Base-by-base conservation (phyloP, 2,797 vertebrate species). In the Pseudomugil gertrudae region DNA sequence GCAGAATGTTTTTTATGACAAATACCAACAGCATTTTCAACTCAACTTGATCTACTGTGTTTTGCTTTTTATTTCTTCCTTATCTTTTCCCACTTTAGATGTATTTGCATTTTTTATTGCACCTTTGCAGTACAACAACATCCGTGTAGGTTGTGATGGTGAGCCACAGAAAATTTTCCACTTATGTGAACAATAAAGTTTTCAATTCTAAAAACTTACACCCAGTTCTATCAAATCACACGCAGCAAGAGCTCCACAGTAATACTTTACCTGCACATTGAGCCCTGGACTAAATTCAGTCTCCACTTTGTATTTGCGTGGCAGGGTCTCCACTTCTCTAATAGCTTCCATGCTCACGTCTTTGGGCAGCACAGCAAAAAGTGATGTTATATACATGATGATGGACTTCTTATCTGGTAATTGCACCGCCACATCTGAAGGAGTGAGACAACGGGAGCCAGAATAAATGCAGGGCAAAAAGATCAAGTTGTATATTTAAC, bases 401-500 rank as follows among this genome's bases (percentile, higher is more conserved):
- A 99, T 97, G 74, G 98, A 99, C 88, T 99, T 99, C 88, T 99
- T 99, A 89, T 99, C 98, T 53, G 98, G 98, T 72, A 97, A 90
- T 79, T 95, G 95, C 63, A 98, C 97, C 0, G 96, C 96, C 85
- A 99, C 95, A 68, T 99, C 98, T 99, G 81, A 45, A 89, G 29
- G 3, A 51, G 65, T 19, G 26, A 53, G 50, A 17, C 19, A 4
- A 21, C 3, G 9, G 35, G 23, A 64, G 32, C 11, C 38, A 38
- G 54, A n/a, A 29, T 27, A 47, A 11, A 7, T 17, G 24, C 56
- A 26, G 33, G 10, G 27, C 4, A 60, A 32, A 43, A 19, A n/a
- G 9, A 14, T 14, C 11, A 50, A 63, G 38, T 63, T 45, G 33
- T 4, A 62, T 43, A 71, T 47, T 27, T 50, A 67, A 58, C 9